phyloP scores from a whole-genome alignment of 2,797 vertebrate species.

The Falco concolor region DNA sequence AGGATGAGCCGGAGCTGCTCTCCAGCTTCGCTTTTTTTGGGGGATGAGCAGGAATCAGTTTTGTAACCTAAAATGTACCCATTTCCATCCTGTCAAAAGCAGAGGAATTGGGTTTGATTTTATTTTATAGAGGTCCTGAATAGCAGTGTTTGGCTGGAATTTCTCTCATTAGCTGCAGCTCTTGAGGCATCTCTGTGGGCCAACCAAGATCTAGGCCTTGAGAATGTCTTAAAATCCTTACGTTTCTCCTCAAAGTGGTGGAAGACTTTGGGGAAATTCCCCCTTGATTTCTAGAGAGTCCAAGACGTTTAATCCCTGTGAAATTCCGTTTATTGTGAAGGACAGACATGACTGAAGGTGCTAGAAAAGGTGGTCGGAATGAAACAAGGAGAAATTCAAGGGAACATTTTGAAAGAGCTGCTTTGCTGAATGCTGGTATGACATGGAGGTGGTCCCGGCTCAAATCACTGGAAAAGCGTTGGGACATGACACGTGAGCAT shows the following conservation, averaged over 20 bases:
- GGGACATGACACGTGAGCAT: no score
- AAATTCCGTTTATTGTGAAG: not conserved
- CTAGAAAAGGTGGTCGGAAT: not conserved
- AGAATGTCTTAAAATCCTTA: not conserved
- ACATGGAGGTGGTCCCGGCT: accelerated
- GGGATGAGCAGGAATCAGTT: not conserved
- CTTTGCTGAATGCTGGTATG: not conserved
- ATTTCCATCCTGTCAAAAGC: not conserved
- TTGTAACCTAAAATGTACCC: not conserved
- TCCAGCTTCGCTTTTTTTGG: not conserved
- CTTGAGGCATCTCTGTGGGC: not conserved
- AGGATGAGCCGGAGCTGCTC: not conserved
- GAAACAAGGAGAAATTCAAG: not conserved
- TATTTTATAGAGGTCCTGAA: not conserved
- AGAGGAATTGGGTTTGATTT: not conserved
- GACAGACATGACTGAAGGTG: not conserved
- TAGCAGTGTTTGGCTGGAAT: accelerated
- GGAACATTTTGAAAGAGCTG: not conserved
- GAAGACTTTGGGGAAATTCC: not conserved
- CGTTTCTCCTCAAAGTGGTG: not conserved
- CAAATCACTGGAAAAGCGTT: not conserved
- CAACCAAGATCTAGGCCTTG: not conserved
- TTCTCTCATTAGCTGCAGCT: not conserved
- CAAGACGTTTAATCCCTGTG: not conserved
- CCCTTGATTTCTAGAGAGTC: not conserved